Conservation (phyloP, 2,888 invertebrate species). For the Machimus atricapillus region DNA sequence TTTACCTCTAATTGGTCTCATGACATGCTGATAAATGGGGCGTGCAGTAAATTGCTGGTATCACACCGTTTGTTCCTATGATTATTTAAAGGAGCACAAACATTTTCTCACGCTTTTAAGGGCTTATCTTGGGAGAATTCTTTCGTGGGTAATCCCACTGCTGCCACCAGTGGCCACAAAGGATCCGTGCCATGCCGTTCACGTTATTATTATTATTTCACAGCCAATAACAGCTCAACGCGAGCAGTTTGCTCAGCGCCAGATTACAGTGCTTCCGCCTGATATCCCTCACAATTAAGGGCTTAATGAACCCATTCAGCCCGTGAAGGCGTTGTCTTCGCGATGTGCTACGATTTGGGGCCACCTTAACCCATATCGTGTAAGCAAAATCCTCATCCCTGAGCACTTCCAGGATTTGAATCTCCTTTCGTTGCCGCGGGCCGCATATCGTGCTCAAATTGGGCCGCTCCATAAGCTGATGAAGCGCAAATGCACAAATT, state of each 20-base stretch:
- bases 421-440: background rate
- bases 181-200: background rate
- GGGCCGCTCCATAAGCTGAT: background rate
- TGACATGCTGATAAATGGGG: slow-evolving; percentile 1
- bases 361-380: background rate
- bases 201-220: background rate
- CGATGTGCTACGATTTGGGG: background rate
- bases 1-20: slow-evolving; percentile 8
- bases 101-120: background rate
- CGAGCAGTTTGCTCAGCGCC: background rate
- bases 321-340: background rate
- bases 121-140: background rate
- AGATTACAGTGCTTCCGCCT: background rate
- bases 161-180: background rate
- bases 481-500: background rate
- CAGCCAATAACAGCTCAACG: background rate
- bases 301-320: background rate
- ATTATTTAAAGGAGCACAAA: background rate
- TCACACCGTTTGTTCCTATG: background rate
- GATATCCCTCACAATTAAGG: background rate
- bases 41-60: background rate
- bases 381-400: background rate
- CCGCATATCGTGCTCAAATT: background rate
- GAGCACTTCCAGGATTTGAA: background rate
- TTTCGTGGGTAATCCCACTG: background rate